These are phyloP conservation scores for Noctua comes DNA, from an alignment of 2,888 invertebrate species.

Conservation along the genomic window DNA sequence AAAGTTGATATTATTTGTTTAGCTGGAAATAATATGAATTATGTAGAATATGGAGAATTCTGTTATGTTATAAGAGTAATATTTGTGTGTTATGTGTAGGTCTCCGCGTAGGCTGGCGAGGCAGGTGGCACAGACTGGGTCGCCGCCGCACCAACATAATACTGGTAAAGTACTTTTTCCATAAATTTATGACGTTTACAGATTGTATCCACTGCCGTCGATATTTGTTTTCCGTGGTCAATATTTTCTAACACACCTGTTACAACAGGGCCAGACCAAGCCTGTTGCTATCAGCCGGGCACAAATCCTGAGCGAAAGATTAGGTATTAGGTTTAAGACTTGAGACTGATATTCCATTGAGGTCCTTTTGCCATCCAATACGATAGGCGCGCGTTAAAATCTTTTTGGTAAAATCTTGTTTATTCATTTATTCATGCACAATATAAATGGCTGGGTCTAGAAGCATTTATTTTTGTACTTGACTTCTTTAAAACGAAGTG, in stretches of 20 bases:
- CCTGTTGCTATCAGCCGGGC: background rate
- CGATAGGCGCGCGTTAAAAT: background rate
- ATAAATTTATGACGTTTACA: background rate
- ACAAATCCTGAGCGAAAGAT: background rate
- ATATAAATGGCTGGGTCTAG: background rate
- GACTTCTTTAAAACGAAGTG: background rate
- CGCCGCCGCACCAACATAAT: slow-evolving; percentile 74
- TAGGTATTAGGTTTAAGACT: background rate
- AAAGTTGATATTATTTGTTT: background rate
- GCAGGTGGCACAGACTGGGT: slow-evolving; percentile 83
- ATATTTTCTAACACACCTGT: background rate
- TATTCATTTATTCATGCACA: background rate
- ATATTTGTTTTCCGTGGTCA: background rate
- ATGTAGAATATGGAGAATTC: background rate
- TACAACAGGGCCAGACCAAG: background rate
- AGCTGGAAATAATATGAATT: background rate
- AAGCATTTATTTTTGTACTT: background rate
- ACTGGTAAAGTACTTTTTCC: slow-evolving; percentile 23
- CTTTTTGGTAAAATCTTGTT: background rate
- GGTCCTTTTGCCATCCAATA: background rate
- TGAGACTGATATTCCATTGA: background rate
- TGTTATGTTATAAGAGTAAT: background rate
- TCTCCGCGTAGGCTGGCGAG: slow-evolving; percentile 84
- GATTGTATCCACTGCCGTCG: background rate
- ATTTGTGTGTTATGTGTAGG: slow-evolving; percentile 55